Percentiles rank a stretch among this genome's conserved stretches.
Evolutionary conservation across 92 coral and sea anemone species (phyloP).

Genomic region (Chrysogorgia sp.): DNA sequence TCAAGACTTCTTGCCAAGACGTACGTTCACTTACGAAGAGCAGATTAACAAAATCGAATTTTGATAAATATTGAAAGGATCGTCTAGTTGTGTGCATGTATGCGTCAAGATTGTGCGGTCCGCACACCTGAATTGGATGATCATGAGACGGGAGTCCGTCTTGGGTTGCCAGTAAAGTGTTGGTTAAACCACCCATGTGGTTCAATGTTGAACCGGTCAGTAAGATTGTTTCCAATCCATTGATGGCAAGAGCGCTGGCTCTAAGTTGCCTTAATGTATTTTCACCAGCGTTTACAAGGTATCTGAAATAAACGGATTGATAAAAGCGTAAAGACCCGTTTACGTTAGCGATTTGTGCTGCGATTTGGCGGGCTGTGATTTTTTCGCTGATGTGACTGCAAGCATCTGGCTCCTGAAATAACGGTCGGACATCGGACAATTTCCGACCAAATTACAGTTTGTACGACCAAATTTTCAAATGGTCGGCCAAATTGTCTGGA

Average conservation of each 20-base stretch:
- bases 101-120: slow-evolving; percentile 72
- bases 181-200: slow-evolving; percentile 87
- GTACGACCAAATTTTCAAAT: too few species aligned
- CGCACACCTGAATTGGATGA: slow-evolving; percentile 49
- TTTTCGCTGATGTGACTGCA: too few species aligned
- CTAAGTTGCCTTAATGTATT: slow-evolving; percentile 85
- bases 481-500: too few species aligned
- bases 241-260: slow-evolving; percentile 70
- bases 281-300: slow-evolving; percentile 93
- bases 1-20: slow-evolving; percentile 25
- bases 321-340: not conserved
- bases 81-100: slow-evolving; percentile 73
- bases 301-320: slow-evolving; percentile 52
- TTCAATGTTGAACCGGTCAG: slow-evolving; percentile 82
- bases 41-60: slow-evolving; percentile 63
- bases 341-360: not conserved
- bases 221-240: slow-evolving; percentile 73
- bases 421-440: too few species aligned
- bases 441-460: too few species aligned
- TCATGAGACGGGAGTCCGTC: slow-evolving; percentile 51
- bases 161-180: slow-evolving; percentile 81
- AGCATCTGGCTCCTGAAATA: too few species aligned
- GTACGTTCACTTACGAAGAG: not conserved
- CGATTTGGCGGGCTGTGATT: too few species aligned
- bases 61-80: slow-evolving; percentile 77